Evolutionary conservation across 1,140 invertebrate species (phyloP).

Genomic region (Agrypnia vestita): DNA sequence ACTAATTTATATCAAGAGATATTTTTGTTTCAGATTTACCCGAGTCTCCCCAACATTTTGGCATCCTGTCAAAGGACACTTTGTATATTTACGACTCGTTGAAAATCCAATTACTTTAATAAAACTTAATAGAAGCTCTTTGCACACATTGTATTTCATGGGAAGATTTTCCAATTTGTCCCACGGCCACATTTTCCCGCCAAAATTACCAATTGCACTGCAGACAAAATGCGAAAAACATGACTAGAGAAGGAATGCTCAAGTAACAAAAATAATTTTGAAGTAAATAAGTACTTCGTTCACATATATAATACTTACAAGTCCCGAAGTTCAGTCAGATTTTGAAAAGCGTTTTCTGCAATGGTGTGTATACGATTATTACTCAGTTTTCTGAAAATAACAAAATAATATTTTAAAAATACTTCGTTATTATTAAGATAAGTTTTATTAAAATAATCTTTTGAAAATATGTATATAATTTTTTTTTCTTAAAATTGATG

Average conservation of each 20-base stretch:
- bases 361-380: conserved; percentile 61
- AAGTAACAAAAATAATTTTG: neutral
- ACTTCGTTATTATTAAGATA: too few relatives aligned
- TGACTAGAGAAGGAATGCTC: neutral
- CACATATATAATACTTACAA: conserved; percentile 65
- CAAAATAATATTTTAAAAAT: conserved; percentile 12
- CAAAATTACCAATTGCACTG: neutral
- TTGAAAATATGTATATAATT: too few relatives aligned
- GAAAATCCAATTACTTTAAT: too few relatives aligned
- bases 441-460: too few relatives aligned
- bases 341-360: conserved; percentile 64
- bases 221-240: neutral
- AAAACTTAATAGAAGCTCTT: too few relatives aligned
- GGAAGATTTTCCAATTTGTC: neutral
- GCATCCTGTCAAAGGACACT: too few relatives aligned
- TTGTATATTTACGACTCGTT: too few relatives aligned
- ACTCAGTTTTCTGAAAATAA: conserved; percentile 51
- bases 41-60: too few relatives aligned
- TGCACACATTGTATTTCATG: too few relatives aligned
- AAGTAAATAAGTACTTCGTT: neutral
- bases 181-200: neutral
- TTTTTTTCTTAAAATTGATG: too few relatives aligned
- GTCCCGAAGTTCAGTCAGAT: conserved; percentile 63
- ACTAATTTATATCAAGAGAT: too few relatives aligned
- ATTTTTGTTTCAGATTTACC: too few relatives aligned